These are phyloP conservation scores for Epinotia nisella DNA, from an alignment of 2,888 invertebrate genomes.

Conservation along the genomic window DNA sequence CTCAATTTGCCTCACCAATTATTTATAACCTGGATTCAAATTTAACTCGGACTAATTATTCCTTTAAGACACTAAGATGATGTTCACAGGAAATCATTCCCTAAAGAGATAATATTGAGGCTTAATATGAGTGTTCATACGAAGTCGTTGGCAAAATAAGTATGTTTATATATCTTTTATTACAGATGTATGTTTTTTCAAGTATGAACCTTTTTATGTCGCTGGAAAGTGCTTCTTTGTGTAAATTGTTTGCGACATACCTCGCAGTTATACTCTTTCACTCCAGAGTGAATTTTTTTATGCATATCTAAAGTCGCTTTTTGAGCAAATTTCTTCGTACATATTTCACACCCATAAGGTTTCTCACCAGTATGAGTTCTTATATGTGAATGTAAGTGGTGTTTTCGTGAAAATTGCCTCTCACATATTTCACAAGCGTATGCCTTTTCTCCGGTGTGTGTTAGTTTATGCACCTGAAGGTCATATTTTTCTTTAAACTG, in stretches of 20 bases:
- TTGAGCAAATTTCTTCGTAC: background rate
- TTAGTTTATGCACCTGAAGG: background rate
- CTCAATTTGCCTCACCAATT: too few relatives aligned
- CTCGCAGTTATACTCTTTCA: background rate
- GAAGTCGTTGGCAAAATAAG: too few relatives aligned
- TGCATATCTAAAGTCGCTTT: background rate
- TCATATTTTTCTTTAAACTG: constrained; percentile 1
- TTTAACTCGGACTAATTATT: too few relatives aligned
- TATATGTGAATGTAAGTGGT: constrained; percentile 5
- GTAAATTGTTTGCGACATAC: background rate
- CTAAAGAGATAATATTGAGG: too few relatives aligned
- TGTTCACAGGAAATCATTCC: too few relatives aligned
- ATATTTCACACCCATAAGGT: background rate
- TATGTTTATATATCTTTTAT: too few relatives aligned
- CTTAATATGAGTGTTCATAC: too few relatives aligned
- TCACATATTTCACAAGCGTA: background rate
- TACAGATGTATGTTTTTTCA: background rate
- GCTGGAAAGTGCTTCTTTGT: background rate
- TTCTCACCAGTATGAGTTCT: background rate
- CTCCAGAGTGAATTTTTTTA: background rate
- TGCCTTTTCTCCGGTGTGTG: constrained; percentile 3
- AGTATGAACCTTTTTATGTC: background rate
- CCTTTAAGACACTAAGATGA: too few relatives aligned
- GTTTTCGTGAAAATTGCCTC: constrained; percentile 4
- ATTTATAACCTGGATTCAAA: too few relatives aligned